A percentile compares a stretch with the other conserved stretches of the same genome.
Conservation (phyloP, 1,140 invertebrate species). For the Notospermus geniculatus region DNA sequence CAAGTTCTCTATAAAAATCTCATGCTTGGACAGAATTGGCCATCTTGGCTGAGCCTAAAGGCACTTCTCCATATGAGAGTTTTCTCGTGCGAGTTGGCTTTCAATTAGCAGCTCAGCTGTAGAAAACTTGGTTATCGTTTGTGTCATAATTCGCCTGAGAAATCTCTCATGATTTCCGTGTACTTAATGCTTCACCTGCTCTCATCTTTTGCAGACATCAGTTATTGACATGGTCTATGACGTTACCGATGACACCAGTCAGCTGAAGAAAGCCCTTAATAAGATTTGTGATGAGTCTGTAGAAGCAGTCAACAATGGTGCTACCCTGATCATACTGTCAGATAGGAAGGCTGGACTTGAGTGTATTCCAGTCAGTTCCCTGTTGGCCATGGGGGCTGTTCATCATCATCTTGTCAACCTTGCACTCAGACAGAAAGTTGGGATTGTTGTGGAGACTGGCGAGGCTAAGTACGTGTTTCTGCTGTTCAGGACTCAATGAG, state of each 20-base stretch:
- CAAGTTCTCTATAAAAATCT: too few species aligned
- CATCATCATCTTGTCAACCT: conserved; percentile 96
- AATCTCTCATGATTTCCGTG: too few species aligned
- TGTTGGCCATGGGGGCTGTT: conserved; percentile 86
- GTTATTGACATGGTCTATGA: conserved; percentile 88
- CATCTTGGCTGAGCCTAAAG: too few species aligned
- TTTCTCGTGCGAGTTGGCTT: too few species aligned
- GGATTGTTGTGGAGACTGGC: conserved; percentile 87
- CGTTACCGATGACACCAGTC: conserved; percentile 67
- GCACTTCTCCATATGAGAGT: too few species aligned
- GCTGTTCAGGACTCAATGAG: too few species aligned
- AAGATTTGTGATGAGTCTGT: conserved; percentile 79
- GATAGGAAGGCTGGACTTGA: conserved; percentile 75
- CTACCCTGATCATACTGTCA: conserved; percentile 85
- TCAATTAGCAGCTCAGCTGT: too few species aligned
- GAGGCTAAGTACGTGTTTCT: conserved; percentile 75
- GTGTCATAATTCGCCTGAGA: too few species aligned
- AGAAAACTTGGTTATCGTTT: too few species aligned
- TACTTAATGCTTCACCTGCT: too few species aligned
- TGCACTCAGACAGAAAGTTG: conserved; percentile 93
- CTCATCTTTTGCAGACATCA: conserved; percentile 62
- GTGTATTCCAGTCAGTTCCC: conserved; percentile 65
- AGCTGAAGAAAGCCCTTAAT: conserved; percentile 75
- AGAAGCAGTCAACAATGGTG: conserved; percentile 73
- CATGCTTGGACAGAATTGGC: too few species aligned